Conservation (phyloP, 2,797 vertebrate genomes). For the Aplochiton taeniatus region DNA sequence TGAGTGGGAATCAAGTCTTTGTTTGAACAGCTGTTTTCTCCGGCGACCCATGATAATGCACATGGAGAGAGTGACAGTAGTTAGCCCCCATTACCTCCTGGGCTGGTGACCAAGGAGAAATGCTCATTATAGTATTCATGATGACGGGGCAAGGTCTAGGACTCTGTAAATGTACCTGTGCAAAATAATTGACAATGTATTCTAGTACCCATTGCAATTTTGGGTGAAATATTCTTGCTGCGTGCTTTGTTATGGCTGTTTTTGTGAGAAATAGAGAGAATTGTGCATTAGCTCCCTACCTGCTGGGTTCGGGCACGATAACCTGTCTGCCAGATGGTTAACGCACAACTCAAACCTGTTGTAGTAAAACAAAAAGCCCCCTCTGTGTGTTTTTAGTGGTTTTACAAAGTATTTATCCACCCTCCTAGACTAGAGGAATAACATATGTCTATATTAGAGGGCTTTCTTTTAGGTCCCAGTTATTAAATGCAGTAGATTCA, state of each 20-base stretch:
- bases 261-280: conserved; percentile 11
- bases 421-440: background rate
- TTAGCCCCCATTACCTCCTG: conserved; percentile 72
- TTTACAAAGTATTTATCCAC: background rate
- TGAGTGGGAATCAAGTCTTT: conserved; percentile 73
- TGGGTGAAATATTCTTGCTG: too few species aligned
- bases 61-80: conserved; percentile 57
- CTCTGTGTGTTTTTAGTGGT: conserved; percentile 3
- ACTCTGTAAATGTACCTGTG: conserved; percentile 18
- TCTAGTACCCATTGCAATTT: too few species aligned
- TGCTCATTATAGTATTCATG: conserved; percentile 48
- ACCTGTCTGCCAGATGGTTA: conserved; percentile 40
- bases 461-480: background rate
- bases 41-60: conserved; percentile 47
- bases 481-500: too few species aligned
- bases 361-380: background rate
- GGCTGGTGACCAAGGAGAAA: conserved; percentile 55
- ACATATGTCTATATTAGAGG: background rate
- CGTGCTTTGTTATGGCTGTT: conserved; percentile 8
- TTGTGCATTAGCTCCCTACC: conserved; percentile 20
- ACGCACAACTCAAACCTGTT: conserved; percentile 1
- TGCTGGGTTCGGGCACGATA: conserved; percentile 3
- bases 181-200: conserved; percentile 32
- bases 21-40: conserved; percentile 81
- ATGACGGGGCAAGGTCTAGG: conserved; percentile 31